A percentile compares a stretch with the other conserved stretches of the same genome.
phyloP scores from a whole-genome alignment of 2,113 vertebrate species.

The Limnothrissa miodon region DNA sequence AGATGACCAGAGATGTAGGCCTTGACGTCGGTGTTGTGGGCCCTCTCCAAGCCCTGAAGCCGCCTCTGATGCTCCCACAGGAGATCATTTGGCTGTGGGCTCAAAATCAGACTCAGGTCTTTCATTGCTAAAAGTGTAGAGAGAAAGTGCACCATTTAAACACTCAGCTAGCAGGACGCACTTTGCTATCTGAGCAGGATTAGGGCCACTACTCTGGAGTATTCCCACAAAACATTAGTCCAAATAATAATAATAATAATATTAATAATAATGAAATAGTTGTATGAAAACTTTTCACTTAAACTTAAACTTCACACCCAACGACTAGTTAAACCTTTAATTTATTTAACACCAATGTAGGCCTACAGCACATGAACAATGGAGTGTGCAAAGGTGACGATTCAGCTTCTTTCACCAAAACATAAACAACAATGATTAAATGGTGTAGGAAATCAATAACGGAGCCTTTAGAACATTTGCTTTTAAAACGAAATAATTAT shows the following conservation, averaged over 20 bases:
- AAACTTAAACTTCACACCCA: too few species aligned
- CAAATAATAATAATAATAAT: background rate
- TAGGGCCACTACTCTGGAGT: background rate
- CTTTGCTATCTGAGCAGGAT: background rate
- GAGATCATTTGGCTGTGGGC: conserved; percentile 43
- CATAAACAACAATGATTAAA: too few species aligned
- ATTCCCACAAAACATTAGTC: background rate
- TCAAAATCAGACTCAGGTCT: background rate
- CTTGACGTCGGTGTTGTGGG: conserved; percentile 62
- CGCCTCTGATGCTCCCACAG: conserved; percentile 50
- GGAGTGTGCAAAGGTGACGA: too few species aligned
- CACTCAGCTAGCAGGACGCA: too few species aligned
- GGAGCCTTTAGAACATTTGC: too few species aligned
- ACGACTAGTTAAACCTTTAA: too few species aligned
- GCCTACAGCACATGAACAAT: too few species aligned
- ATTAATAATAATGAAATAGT: background rate
- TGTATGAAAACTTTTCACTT: background rate
- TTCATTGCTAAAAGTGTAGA: background rate
- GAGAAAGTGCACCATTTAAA: background rate
- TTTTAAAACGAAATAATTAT: background rate
- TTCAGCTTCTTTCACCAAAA: too few species aligned
- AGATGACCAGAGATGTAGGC: conserved; percentile 67
- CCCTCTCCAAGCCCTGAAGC: conserved; percentile 60
- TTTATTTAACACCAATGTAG: too few species aligned
- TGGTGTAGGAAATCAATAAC: too few species aligned